Conservation (phyloP, 2,113 vertebrate genomes). For the Tyrannus savana region DNA sequence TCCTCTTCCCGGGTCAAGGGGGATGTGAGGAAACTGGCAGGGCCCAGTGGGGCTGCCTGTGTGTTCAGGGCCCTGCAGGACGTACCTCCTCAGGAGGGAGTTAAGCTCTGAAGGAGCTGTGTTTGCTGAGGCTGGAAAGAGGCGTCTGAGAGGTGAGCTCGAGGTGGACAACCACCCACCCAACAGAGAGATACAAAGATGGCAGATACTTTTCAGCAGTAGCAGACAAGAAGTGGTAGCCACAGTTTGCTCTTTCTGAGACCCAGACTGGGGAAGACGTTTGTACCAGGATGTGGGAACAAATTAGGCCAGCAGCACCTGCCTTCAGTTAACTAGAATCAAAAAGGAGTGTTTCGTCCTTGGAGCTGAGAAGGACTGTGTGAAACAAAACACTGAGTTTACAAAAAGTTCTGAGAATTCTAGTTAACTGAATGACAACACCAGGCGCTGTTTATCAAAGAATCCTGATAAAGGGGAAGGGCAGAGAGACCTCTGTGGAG, state of each 20-base stretch:
- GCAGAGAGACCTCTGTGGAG: no score
- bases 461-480: no score
- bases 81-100: not conserved
- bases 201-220: not conserved
- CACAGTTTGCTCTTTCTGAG: not conserved
- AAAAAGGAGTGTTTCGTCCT: no score
- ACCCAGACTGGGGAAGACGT: not conserved
- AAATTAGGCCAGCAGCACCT: no score
- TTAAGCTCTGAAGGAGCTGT: not conserved
- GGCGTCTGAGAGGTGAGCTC: not conserved
- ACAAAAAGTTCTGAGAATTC: no score
- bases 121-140: not conserved
- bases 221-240: not conserved
- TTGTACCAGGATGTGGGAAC: not conserved
- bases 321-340: no score
- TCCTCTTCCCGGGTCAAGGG: not conserved
- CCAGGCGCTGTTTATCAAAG: no score
- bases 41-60: accelerated
- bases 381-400: no score
- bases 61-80: not conserved
- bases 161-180: not conserved
- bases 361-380: no score
- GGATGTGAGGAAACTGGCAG: not conserved
- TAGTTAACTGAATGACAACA: no score
- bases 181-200: not conserved